These are phyloP conservation scores for Unio delphinus DNA, from an alignment of 2,888 invertebrate genomes.

Conservation along the genomic window DNA sequence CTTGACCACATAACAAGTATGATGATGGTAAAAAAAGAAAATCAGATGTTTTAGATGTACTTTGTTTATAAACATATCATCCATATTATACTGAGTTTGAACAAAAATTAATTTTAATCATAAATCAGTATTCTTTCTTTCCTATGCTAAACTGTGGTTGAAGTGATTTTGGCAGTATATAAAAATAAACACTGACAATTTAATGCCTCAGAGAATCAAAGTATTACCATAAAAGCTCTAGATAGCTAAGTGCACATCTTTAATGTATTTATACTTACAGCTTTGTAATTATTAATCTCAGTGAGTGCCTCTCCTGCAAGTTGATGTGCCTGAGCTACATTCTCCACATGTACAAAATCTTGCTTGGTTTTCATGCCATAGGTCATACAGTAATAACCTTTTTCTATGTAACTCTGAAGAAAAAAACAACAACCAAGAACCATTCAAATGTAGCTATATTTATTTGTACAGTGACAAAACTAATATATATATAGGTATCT, in stretches of 20 bases:
- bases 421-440: conserved; percentile 15
- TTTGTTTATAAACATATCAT: too few relatives aligned
- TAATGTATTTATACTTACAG: conserved; percentile 48
- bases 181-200: too few relatives aligned
- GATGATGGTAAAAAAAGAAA: too few relatives aligned
- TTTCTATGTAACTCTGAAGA: conserved; percentile 57
- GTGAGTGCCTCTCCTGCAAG: conserved; percentile 61
- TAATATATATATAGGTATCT: not conserved
- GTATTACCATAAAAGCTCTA: not conserved
- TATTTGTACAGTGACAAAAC: not conserved
- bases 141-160: too few relatives aligned
- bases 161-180: too few relatives aligned
- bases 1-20: too few relatives aligned
- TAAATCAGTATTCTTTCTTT: too few relatives aligned
- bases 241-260: not conserved
- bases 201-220: not conserved
- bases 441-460: too few relatives aligned
- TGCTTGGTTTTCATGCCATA: conserved; percentile 61
- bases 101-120: too few relatives aligned
- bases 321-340: conserved; percentile 68
- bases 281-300: conserved; percentile 37
- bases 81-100: too few relatives aligned
- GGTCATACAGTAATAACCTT: conserved; percentile 57
- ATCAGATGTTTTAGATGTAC: too few relatives aligned
- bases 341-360: conserved; percentile 70